These are phyloP conservation scores for Idaea dimidiata DNA, from an alignment of 2,888 invertebrate species.

Conservation along the genomic window DNA sequence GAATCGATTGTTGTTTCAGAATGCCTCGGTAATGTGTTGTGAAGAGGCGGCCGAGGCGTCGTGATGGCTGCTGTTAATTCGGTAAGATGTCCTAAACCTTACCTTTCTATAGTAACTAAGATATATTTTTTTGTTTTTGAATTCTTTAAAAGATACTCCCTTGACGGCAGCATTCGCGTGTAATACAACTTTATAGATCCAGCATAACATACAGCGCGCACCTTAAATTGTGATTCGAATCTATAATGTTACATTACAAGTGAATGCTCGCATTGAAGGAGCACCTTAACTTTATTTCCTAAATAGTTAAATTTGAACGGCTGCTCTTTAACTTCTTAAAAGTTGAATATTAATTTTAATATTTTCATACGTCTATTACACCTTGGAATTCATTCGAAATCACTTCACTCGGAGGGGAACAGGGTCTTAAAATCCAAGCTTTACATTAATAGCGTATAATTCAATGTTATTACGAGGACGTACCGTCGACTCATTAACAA, in stretches of 20 bases:
- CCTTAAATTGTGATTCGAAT: too few relatives aligned
- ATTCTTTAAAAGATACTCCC: too few relatives aligned
- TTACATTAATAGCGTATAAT: conserved; percentile 46
- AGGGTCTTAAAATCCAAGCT: conserved; percentile 34
- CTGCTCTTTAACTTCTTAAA: not conserved
- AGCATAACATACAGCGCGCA: too few relatives aligned
- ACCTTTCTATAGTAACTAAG: conserved; percentile 2
- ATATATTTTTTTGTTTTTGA: too few relatives aligned
- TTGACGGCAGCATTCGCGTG: too few relatives aligned
- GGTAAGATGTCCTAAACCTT: conserved; percentile 64
- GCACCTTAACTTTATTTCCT: not conserved
- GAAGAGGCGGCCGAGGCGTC: conserved; percentile 62
- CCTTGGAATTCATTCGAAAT: conserved; percentile 17
- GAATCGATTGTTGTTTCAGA: conserved; percentile 58
- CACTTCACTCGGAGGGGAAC: conserved; percentile 28
- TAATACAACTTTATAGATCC: too few relatives aligned
- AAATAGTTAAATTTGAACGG: not conserved
- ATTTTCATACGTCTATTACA: not conserved
- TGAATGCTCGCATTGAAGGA: too few relatives aligned
- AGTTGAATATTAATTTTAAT: not conserved
- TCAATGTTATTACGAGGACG: conserved; percentile 41
- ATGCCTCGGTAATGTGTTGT: conserved; percentile 53
- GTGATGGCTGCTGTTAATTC: conserved; percentile 85
- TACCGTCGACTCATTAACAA: conserved; percentile 48
- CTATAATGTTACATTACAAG: too few relatives aligned